Base-by-base conservation (phyloP, 2,113 vertebrate genomes). In the Carettochelys insculpta region DNA sequence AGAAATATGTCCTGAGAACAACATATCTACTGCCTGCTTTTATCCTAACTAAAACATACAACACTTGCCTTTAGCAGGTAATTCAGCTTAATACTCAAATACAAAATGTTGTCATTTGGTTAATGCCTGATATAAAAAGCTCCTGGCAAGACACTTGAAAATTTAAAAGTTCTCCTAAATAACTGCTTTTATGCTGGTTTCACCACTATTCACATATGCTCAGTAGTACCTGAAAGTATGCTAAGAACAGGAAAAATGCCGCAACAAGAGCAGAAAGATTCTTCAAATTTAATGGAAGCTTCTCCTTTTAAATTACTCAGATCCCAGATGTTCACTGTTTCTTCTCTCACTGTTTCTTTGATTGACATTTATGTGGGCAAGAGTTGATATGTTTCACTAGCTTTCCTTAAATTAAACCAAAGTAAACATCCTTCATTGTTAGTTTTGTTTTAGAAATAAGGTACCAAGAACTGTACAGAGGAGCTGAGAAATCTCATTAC, bases 341-440 rank as follows among this genome's bases (percentile, higher is more conserved):
- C 78, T 81, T 89, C 82, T 38, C 58, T n/a, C 61, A n/a, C 47
- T 38, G 41, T 82, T 29, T 73, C 77, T 87, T 34, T 48, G 45
- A 47, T 11, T 58, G 82, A 81, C 43, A 41, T 38, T 56, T 61
- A 56, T 0, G 0, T 56, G 88, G 43, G 43, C 75, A 92, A 93
- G 73, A 89, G 52, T 9, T 89, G 29, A 8, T 87, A 68, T 24
- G 86, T 84, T 77, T 77, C 3, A 78, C 75, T 80, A 8, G 9
- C 43, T 91, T 91, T 87, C 73, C 25, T 82, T 85, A 85, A 80
- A 78, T 48, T 82, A 89, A 68, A 48, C 84, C 27, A 83, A 78
- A 81, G 4, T 50, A 87, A 94, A 80, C 3, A 41, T 92, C 19
- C 80, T 2, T 31, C 20, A 56, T 34, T 68, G 61, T 78, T 65